These are phyloP conservation scores for Ommatoiulus sabulosus DNA, from an alignment of 2,888 invertebrate genomes.

Conservation along the genomic window DNA sequence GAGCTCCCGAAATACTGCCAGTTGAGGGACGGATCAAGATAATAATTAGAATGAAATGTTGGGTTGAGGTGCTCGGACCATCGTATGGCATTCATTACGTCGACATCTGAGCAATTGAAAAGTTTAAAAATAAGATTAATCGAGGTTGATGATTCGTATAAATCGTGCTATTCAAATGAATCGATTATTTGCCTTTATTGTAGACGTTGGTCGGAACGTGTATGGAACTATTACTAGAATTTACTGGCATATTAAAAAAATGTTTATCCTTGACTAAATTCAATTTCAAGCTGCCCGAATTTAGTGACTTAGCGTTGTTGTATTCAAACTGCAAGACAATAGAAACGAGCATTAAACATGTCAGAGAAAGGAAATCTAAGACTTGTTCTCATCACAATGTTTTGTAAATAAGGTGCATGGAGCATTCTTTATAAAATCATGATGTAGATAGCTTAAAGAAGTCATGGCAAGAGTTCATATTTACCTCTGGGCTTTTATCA, in stretches of 20 bases:
- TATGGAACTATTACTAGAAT: conserved; percentile 84
- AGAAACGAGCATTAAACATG: not conserved
- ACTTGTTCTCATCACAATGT: too few relatives aligned
- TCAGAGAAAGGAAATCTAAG: too few relatives aligned
- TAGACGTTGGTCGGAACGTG: conserved; percentile 96
- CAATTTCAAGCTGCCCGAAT: conserved; percentile 65
- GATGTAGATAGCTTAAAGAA: too few relatives aligned
- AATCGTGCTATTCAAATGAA: too few relatives aligned
- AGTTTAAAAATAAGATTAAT: not conserved
- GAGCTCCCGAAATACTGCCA: conserved; percentile 99
- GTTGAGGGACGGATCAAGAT: conserved; percentile 87
- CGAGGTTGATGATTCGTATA: too few relatives aligned
- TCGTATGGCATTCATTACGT: conserved; percentile 88
- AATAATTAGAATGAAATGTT: conserved; percentile 86
- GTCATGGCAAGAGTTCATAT: too few relatives aligned
- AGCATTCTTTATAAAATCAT: too few relatives aligned
- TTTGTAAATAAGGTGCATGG: too few relatives aligned
- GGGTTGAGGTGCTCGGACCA: conserved; percentile 91
- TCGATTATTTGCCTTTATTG: conserved; percentile 75
- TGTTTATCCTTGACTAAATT: conserved; percentile 71
- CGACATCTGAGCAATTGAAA: conserved; percentile 72
- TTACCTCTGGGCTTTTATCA: conserved; percentile 65
- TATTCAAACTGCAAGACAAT: conserved; percentile 70
- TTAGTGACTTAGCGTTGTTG: conserved; percentile 85
- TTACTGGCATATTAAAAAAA: conserved; percentile 86